phyloP scores from a whole-genome alignment of 2,888 invertebrate species.

The Dasysyrphus albostriatus region DNA sequence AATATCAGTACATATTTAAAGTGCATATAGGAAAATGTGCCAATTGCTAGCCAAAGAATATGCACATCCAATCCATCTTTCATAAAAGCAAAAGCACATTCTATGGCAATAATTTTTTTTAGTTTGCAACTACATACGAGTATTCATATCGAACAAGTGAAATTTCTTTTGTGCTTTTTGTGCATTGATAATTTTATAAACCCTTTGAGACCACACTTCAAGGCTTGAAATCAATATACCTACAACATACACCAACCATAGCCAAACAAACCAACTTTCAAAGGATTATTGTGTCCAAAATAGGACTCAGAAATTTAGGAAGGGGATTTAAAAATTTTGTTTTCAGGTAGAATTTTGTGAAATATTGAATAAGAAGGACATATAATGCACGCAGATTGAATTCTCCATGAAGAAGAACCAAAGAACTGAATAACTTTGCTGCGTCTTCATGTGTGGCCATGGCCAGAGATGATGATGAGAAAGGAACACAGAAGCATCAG shows the following conservation, averaged over 20 bases:
- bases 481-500: constrained; percentile 1
- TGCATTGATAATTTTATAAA: constrained; percentile 15
- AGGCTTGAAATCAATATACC: not conserved
- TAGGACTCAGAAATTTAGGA: not conserved
- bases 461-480: constrained; percentile 20
- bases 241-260: not conserved
- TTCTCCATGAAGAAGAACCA: constrained; percentile 14
- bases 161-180: constrained; percentile 17
- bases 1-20: too few species aligned
- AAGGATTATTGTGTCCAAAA: constrained; percentile 28
- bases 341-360: constrained; percentile 60
- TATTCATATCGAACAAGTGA: not conserved
- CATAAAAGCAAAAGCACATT: not conserved
- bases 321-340: constrained; percentile 47
- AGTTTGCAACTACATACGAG: not conserved
- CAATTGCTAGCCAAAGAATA: too few species aligned
- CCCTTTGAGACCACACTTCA: constrained; percentile 23
- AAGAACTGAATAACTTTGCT: constrained; percentile 12
- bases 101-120: not conserved
- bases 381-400: constrained; percentile 36
- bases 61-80: not conserved
- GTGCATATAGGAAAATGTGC: too few species aligned
- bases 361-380: constrained; percentile 42
- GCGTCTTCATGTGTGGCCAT: constrained; percentile 47
- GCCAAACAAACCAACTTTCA: not conserved